Base-by-base conservation (phyloP, 2,113 vertebrate species). In the Tauraco erythrolophus region DNA sequence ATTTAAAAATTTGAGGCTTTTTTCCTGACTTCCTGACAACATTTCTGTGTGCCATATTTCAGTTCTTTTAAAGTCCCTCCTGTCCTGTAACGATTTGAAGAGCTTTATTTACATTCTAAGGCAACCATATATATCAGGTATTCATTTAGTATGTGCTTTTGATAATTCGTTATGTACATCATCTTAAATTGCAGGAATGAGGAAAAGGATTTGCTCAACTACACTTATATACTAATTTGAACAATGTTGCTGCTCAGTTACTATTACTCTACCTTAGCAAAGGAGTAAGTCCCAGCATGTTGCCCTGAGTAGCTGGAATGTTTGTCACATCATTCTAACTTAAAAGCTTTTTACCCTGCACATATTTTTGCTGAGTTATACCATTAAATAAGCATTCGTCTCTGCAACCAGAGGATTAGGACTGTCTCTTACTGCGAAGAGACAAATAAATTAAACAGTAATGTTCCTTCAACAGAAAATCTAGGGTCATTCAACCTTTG, bases 91-190 rank as follows among this genome's bases (percentile, higher is more conserved):
- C 25, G 33, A 30, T 25, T 10, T 87, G 53, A 89, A 78, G 15
- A 82, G 3, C 7, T 93, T 70, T 66, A 48, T 84, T 86, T 78
- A 21, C 68, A 3, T 78, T 94, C 75, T 65, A 39, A 83, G 27
- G 33, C n/a, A 78, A 35, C 11, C 8, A 41, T 28, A 62, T 15
- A 16, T 51, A 51, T 22, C 6, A 80, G 7, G 4, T 39, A 68
- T 71, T 78, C 2, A 28, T 84, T 83, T 66, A 70, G 14, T n/a
- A 43, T n/a, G n/a, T 62, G 14, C 1, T 82, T 88, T 83, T 77
- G n/a, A 54, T 43, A 48, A 4, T 54, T 88, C 90, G 3, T 46
- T 88, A 3, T 37, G 9, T n/a, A 35, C 0, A 0, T 23, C 61
- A 76, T 50, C 31, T 13, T 57, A 66, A 88, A 85, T 43, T 77